phyloP scores from a whole-genome alignment of 1,140 invertebrate genomes.

The Drosophila cardini region DNA sequence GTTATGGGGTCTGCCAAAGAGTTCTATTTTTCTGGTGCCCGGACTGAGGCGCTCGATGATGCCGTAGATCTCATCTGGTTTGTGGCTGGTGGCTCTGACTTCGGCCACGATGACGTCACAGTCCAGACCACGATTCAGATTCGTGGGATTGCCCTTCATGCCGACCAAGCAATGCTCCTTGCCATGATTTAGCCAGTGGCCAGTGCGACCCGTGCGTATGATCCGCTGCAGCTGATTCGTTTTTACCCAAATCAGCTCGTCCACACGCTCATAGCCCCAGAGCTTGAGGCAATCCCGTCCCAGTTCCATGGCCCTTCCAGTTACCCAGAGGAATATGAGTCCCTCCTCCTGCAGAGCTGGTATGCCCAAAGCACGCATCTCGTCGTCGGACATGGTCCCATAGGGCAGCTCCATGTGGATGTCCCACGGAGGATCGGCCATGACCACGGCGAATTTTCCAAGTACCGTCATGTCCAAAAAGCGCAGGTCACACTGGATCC shows the following conservation, averaged over 20 bases:
- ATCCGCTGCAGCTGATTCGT: slow-evolving; percentile 99
- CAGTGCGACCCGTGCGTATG: slow-evolving; percentile 97
- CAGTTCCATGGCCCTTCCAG: slow-evolving; percentile 98
- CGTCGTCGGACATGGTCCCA: slow-evolving; percentile 99
- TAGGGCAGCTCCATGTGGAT: slow-evolving; percentile 98
- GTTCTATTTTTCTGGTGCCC: slow-evolving; percentile 98
- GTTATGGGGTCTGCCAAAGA: slow-evolving; percentile 98
- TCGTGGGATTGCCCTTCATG: slow-evolving; percentile 97
- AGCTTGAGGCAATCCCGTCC: slow-evolving; percentile 96
- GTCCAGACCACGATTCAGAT: slow-evolving; percentile 96
- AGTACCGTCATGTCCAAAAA: slow-evolving; percentile 98
- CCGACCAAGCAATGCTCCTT: slow-evolving; percentile 99
- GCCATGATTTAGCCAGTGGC: slow-evolving; percentile 99
- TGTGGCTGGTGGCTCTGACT: slow-evolving; percentile 98
- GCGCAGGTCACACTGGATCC: slow-evolving; percentile 98
- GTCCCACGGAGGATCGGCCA: slow-evolving; percentile 99
- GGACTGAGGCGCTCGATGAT: slow-evolving; percentile 94
- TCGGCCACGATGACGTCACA: slow-evolving; percentile 99
- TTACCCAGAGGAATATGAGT: slow-evolving; percentile 98
- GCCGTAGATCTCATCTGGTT: slow-evolving; percentile 99
- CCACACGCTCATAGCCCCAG: slow-evolving; percentile 98
- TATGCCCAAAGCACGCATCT: slow-evolving; percentile 97
- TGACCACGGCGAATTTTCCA: slow-evolving; percentile 96
- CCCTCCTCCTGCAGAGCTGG: slow-evolving; percentile 97
- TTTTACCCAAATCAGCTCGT: slow-evolving; percentile 99